phyloP scores from a whole-genome alignment of 2,797 vertebrate genomes.

The Balearica regulorum region DNA sequence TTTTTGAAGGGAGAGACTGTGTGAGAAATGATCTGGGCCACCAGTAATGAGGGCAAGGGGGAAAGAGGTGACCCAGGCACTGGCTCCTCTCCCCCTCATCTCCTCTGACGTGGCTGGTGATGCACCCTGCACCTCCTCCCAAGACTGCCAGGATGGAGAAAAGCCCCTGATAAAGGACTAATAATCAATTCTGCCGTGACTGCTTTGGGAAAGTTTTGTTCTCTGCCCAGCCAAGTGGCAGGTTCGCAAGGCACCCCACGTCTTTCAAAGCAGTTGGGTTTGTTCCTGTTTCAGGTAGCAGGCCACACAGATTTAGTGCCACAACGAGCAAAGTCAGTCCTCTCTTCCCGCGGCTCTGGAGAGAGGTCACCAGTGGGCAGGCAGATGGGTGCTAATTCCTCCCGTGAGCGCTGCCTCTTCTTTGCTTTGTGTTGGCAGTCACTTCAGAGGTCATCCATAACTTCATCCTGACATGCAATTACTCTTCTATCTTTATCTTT shows the following conservation, averaged over 20 bases:
- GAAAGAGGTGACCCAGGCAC: not conserved
- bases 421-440: not conserved
- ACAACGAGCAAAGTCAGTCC: not conserved
- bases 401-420: not conserved
- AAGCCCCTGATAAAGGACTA: not conserved
- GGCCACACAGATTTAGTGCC: not conserved
- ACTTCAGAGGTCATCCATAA: not conserved
- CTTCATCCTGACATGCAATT: not conserved
- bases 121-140: not conserved
- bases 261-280: not conserved
- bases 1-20: not conserved
- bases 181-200: not conserved
- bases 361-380: not conserved
- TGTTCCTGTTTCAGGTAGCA: not conserved
- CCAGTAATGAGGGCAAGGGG: not conserved
- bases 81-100: not conserved
- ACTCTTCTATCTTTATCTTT: not conserved
- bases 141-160: not conserved
- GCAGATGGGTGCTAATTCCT: not conserved
- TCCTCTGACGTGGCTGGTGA: not conserved
- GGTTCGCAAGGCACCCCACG: fast-evolving
- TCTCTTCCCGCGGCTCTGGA: not conserved
- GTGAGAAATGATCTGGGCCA: not conserved
- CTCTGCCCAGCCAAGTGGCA: not conserved
- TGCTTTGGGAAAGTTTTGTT: not conserved